phyloP scores from a whole-genome alignment of 1,140 invertebrate species.

The Elymnias hypermnestra region DNA sequence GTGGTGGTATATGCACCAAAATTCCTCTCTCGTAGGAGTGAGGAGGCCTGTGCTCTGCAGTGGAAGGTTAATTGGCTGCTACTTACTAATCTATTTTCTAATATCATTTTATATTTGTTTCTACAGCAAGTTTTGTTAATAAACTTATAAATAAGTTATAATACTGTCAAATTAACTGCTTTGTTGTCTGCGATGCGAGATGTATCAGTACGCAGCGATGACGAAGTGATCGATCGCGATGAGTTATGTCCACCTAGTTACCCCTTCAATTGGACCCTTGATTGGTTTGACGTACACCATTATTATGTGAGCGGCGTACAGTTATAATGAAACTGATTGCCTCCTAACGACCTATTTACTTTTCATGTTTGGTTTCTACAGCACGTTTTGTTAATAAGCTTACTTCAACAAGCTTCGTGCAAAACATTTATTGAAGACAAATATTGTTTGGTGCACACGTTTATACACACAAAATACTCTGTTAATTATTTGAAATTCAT shows the following conservation, averaged over 20 bases:
- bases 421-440: not conserved
- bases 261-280: slow-evolving; percentile 68
- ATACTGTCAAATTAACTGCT: too few relatives aligned
- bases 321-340: slow-evolving; percentile 58
- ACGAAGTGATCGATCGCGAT: slow-evolving; percentile 59
- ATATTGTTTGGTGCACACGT: too few relatives aligned
- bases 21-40: too few relatives aligned
- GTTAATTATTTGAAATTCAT: too few relatives aligned
- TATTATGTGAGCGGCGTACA: slow-evolving; percentile 48
- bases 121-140: too few relatives aligned
- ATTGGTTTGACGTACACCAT: slow-evolving; percentile 68
- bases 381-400: slow-evolving; percentile 2
- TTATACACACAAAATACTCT: too few relatives aligned
- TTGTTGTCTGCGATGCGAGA: slow-evolving; percentile 34
- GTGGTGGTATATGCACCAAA: too few relatives aligned
- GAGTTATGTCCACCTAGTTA: slow-evolving; percentile 70
- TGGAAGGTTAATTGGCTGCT: too few relatives aligned
- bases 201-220: slow-evolving; percentile 47
- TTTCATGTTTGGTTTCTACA: not conserved
- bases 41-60: too few relatives aligned
- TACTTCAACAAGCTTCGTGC: not conserved
- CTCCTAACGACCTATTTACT: slow-evolving; percentile 4
- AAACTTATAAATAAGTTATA: too few relatives aligned
- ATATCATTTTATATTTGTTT: too few relatives aligned
- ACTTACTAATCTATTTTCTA: too few relatives aligned